Base-by-base conservation (phyloP, 2,888 invertebrate species). In the Chrysolina oricalcia region DNA sequence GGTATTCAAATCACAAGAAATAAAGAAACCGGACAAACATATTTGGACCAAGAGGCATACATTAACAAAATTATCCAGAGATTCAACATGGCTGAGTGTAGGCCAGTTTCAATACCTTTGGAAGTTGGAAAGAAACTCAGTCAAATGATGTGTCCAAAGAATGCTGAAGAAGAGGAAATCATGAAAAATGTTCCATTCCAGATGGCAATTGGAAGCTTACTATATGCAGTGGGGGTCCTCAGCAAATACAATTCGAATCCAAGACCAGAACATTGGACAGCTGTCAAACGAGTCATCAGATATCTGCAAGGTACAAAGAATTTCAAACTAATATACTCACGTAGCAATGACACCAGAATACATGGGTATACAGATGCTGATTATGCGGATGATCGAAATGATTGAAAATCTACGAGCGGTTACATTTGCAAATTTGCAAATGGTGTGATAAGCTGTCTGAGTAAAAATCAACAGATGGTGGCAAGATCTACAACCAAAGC, bases 401-500 rank as follows among this genome's bases (percentile, higher is more conserved):
- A 46, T 15, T 4, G 46, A 46, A 46, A 46, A 46, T 46, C 46
- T n/a, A 46, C 46, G 35, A 35, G 4, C 8, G 35, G 35, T 4
- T 35, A 35, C 8, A 35, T 35, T 35, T 35, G 3, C 35, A 35
- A 35, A 35, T 8, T 46, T n/a, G 46, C 46, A 46, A 46, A 46
- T 46, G 10, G 15, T 62, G 62, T 62, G 35, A 27, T 62, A 19
- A 62, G 21, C 62, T 62, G 62, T 27, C 35, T 62, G 27, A 62
- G 62, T 62, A 23, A 23, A 35, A 62, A 62, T 1, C 62, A 62
- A 23, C 62, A 62, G 15, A 62, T 35, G 6, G 62, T 62, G 23
- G 10, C 35, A 23, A 62, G 27, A 62, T 62, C 62, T 27, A 62
- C 62, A 27, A 62, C 27, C 27, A 35, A 62, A 62, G 62, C 62